A percentile compares a stretch with the other conserved stretches of the same genome.
Evolutionary conservation across 2,797 vertebrate species (phyloP).

Genomic region (Enteromius treurensis): DNA sequence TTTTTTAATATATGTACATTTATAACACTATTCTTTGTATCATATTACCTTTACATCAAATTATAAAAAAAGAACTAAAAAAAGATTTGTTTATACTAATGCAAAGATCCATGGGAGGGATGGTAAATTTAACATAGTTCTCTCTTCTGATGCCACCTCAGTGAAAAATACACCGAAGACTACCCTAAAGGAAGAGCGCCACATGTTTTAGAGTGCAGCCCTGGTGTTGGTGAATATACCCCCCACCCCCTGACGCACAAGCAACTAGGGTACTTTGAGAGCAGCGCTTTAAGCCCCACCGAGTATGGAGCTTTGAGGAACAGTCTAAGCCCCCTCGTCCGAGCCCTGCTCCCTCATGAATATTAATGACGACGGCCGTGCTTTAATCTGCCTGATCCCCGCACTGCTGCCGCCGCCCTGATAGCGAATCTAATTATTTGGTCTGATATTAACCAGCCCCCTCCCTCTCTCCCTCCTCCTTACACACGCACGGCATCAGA

Average conservation of each 20-base stretch:
- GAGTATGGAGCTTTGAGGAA: slow-evolving; percentile 71
- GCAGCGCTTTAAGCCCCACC: slow-evolving; percentile 59
- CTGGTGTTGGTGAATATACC: slow-evolving; percentile 28
- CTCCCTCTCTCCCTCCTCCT: slow-evolving; percentile 62
- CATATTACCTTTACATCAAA: background rate
- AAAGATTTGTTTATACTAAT: slow-evolving; percentile 36
- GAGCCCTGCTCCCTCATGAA: slow-evolving; percentile 85
- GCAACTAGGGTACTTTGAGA: slow-evolving; percentile 55
- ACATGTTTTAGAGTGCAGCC: slow-evolving; percentile 10
- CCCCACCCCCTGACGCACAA: slow-evolving; percentile 8
- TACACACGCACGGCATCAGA: slow-evolving; percentile 36
- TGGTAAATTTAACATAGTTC: background rate
- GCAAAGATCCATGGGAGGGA: background rate
- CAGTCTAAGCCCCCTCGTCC: slow-evolving; percentile 73
- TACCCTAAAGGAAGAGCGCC: background rate
- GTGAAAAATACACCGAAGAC: background rate
- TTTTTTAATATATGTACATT: background rate
- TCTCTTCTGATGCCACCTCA: background rate
- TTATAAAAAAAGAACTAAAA: no score
- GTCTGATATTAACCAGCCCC: slow-evolving; percentile 89
- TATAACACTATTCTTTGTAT: background rate
- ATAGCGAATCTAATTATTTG: slow-evolving; percentile 99
- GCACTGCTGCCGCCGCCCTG: slow-evolving; percentile 88
- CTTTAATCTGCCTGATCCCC: slow-evolving; percentile 97
- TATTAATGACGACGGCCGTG: slow-evolving; percentile 86